Conservation (phyloP, 2,888 invertebrate species). For the Chymomyza procnemis region DNA sequence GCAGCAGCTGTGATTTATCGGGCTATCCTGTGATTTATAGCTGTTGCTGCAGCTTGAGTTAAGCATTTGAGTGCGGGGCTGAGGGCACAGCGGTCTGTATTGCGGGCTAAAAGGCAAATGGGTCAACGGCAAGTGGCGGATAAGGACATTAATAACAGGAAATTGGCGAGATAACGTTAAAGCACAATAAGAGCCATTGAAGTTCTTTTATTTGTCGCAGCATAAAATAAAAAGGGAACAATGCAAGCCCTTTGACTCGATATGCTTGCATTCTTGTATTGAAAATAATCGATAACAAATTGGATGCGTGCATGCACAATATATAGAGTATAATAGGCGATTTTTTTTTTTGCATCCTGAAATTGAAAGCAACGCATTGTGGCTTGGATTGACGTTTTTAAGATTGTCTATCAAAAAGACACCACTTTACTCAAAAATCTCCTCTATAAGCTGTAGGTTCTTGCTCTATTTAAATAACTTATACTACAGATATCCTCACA, state of each 20-base stretch:
- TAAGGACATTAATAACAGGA: slow-evolving; percentile 16
- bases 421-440: too few relatives aligned
- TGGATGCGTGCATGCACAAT: too few relatives aligned
- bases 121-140: slow-evolving; percentile 13
- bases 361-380: too few relatives aligned
- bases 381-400: too few relatives aligned
- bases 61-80: neutral
- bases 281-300: neutral
- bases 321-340: too few relatives aligned
- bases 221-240: neutral
- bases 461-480: too few relatives aligned
- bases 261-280: too few relatives aligned
- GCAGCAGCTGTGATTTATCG: slow-evolving; percentile 60
- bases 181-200: neutral
- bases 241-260: neutral
- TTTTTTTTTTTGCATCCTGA: too few relatives aligned
- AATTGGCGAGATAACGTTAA: slow-evolving; percentile 4
- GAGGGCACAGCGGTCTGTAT: neutral
- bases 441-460: too few relatives aligned
- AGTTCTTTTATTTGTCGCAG: neutral
- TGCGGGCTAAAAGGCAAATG: slow-evolving; percentile 15
- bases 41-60: slow-evolving; percentile 10
- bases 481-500: too few relatives aligned
- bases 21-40: slow-evolving; percentile 53
- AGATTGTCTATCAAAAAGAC: too few relatives aligned